A percentile compares a stretch with the other conserved stretches of the same genome.
Conservation (phyloP, 2,113 vertebrate species). For the Solea senegalensis region DNA sequence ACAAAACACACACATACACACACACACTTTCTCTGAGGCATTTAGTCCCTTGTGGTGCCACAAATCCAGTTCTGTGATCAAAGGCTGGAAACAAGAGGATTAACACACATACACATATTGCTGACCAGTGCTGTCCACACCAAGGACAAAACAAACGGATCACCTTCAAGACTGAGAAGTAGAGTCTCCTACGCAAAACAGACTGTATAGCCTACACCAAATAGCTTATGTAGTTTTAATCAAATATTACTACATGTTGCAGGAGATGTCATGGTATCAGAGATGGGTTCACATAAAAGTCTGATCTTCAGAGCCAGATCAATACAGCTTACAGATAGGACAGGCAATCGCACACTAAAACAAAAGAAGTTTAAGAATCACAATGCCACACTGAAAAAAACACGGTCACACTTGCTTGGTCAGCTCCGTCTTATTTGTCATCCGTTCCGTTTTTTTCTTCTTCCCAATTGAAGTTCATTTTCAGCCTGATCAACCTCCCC, state of each 20-base stretch:
- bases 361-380: not conserved
- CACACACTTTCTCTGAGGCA: constrained; percentile 25
- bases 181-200: not conserved
- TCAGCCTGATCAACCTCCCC: not conserved
- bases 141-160: constrained; percentile 47
- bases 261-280: not conserved
- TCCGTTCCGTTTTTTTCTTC: not conserved
- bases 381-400: constrained; percentile 1
- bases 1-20: not conserved
- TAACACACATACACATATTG: constrained; percentile 16
- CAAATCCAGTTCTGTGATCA: constrained; percentile 38
- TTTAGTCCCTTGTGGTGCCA: constrained; percentile 27
- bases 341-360: not conserved
- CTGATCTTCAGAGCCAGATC: constrained; percentile 25
- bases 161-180: constrained; percentile 1
- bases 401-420: constrained; percentile 8
- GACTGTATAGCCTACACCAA: not conserved
- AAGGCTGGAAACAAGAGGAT: constrained; percentile 46
- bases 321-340: constrained; percentile 8
- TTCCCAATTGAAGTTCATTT: constrained; percentile 6
- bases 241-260: too few species aligned
- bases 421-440: not conserved
- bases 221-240: not conserved
- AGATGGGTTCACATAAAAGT: constrained; percentile 12
- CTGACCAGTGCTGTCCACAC: constrained; percentile 22